These are phyloP conservation scores for Rhagonycha lutea DNA, from an alignment of 2,888 invertebrate genomes.

Conservation along the genomic window DNA sequence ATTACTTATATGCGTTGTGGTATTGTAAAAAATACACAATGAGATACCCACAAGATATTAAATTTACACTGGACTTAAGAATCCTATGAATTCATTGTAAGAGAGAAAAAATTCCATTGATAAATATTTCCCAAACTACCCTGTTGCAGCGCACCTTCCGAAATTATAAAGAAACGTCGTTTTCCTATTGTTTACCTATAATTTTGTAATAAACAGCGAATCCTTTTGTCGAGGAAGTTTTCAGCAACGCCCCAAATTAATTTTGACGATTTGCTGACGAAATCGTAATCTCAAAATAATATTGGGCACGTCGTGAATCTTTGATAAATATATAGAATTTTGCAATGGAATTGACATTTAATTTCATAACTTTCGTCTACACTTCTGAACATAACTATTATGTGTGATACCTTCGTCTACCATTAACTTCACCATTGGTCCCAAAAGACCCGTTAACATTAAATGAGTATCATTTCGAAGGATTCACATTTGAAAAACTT, in stretches of 20 bases:
- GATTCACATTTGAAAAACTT: not conserved
- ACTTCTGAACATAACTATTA: constrained; percentile 7
- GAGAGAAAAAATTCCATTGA: not conserved
- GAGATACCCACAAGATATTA: not conserved
- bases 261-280: not conserved
- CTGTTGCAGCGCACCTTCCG: not conserved
- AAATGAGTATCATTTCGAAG: constrained; percentile 23
- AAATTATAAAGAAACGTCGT: not conserved
- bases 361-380: constrained; percentile 8
- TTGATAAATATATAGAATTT: constrained; percentile 5
- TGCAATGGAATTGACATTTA: constrained; percentile 25
- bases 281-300: constrained; percentile 5
- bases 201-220: not conserved
- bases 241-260: not conserved
- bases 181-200: not conserved
- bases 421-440: constrained; percentile 17
- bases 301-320: not conserved
- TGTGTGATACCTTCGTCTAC: constrained; percentile 5
- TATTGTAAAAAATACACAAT: not conserved
- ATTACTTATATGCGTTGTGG: not conserved
- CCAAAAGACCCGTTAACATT: constrained; percentile 11
- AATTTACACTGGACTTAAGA: not conserved
- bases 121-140: not conserved
- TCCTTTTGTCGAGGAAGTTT: not conserved
- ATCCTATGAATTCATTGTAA: not conserved